Evolutionary conservation across 1,140 invertebrate species (phyloP).

Genomic region (Drosophila bocki): DNA sequence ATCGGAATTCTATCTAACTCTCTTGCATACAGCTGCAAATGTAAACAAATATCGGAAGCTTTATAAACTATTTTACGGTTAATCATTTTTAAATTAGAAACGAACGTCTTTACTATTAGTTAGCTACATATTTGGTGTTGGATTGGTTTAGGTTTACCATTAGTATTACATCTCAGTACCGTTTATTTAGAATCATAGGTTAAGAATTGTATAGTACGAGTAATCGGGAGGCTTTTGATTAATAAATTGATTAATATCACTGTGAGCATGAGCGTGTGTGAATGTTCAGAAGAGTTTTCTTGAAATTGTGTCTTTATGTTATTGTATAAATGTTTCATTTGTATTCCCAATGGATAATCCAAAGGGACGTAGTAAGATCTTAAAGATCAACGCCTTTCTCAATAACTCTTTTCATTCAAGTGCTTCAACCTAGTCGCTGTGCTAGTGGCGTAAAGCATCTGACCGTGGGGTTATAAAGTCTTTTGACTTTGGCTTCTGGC

Average conservation of each 20-base stretch:
- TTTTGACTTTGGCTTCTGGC: slow-evolving; percentile 30
- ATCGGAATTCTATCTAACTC: slow-evolving; percentile 46
- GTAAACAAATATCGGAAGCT: slow-evolving; percentile 39
- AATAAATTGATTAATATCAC: slow-evolving; percentile 78
- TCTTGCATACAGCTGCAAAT: slow-evolving; percentile 49
- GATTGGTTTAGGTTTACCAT: slow-evolving; percentile 64
- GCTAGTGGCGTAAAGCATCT: slow-evolving; percentile 43
- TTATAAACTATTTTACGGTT: slow-evolving; percentile 75
- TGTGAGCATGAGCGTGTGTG: slow-evolving; percentile 85
- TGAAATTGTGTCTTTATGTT: slow-evolving; percentile 70
- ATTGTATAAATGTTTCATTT: slow-evolving; percentile 42
- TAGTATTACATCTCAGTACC: slow-evolving; percentile 75
- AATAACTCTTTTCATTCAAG: slow-evolving; percentile 56
- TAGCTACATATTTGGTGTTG: slow-evolving; percentile 23
- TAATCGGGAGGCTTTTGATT: slow-evolving; percentile 70
- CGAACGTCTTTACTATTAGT: slow-evolving; percentile 46
- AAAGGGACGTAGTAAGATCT: slow-evolving; percentile 18
- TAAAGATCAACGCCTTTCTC: slow-evolving; percentile 54
- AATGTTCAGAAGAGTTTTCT: slow-evolving; percentile 84
- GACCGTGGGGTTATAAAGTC: slow-evolving; percentile 28
- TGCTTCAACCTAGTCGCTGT: slow-evolving; percentile 38
- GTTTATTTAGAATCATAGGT: slow-evolving; percentile 70
- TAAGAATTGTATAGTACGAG: slow-evolving; percentile 70
- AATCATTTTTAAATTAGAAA: slow-evolving; percentile 74
- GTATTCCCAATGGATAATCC: slow-evolving; percentile 7